A percentile compares a stretch with the other conserved stretches of the same genome.
phyloP scores from a whole-genome alignment of 2,113 vertebrate genomes.

The Zosterops japonicus region DNA sequence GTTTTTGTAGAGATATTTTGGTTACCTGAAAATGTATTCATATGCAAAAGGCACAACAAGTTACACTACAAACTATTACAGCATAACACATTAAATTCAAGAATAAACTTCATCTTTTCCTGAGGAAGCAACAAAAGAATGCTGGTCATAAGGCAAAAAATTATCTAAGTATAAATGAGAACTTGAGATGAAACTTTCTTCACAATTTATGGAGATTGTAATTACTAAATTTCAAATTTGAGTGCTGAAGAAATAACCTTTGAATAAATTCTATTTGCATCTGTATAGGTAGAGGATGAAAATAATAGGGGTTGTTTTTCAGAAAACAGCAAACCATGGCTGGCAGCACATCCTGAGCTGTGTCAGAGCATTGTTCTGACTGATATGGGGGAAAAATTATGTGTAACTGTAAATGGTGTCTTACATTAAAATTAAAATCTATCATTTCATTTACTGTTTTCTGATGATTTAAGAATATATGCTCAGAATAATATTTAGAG shows the following conservation, averaged over 20 bases:
- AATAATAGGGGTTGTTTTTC: neutral
- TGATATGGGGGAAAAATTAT: neutral
- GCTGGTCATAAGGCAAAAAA: neutral
- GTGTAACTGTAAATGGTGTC: neutral
- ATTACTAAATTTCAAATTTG: neutral
- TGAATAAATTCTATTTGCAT: neutral
- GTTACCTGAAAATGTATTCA: conserved; percentile 20
- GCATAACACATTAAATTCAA: neutral
- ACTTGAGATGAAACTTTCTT: neutral
- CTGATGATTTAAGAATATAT: neutral
- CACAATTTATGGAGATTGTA: neutral
- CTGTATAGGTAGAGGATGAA: neutral
- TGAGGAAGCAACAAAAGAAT: neutral
- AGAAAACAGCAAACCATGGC: neutral
- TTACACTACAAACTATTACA: neutral
- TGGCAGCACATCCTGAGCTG: neutral
- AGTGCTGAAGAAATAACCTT: neutral
- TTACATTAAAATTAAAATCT: neutral
- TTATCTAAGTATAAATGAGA: neutral
- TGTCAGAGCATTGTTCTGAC: neutral
- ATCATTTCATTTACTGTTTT: neutral
- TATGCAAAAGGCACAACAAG: neutral
- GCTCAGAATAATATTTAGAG: neutral
- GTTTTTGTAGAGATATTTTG: neutral
- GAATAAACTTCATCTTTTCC: neutral